These are phyloP conservation scores for Rotaria sp. DNA, from an alignment of 2,888 invertebrate species.

Conservation along the genomic window DNA sequence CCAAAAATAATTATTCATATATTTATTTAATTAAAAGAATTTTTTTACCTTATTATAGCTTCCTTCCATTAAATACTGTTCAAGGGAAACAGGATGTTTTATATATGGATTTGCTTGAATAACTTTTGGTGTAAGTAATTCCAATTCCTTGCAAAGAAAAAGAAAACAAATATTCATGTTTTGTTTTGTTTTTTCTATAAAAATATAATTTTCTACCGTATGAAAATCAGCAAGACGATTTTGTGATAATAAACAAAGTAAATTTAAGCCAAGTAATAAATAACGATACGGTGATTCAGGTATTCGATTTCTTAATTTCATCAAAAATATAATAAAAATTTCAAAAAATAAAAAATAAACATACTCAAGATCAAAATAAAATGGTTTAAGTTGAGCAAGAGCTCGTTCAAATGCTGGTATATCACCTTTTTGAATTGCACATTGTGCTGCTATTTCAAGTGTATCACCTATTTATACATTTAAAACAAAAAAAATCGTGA, in stretches of 20 bases:
- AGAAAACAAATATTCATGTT: not conserved
- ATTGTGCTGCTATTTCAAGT: slow-evolving; percentile 88
- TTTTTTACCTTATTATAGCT: slow-evolving; percentile 77
- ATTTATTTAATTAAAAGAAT: not conserved
- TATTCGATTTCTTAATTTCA: slow-evolving; percentile 64
- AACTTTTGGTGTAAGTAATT: slow-evolving; percentile 79
- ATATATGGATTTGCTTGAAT: slow-evolving; percentile 88
- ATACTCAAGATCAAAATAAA: slow-evolving; percentile 84
- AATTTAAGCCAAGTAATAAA: slow-evolving; percentile 83
- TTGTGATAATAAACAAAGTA: slow-evolving; percentile 83
- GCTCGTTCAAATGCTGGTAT: slow-evolving; percentile 91
- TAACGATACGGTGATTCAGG: slow-evolving; percentile 87
- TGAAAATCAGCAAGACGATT: slow-evolving; percentile 97
- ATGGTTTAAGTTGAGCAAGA: slow-evolving; percentile 92
- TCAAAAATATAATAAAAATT: not conserved
- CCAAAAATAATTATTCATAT: not conserved
- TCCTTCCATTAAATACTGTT: slow-evolving; percentile 98
- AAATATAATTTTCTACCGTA: slow-evolving; percentile 60
- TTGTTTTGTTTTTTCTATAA: not conserved
- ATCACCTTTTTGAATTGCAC: slow-evolving; percentile 83
- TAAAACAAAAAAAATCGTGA: not conserved
- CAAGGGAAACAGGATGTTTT: slow-evolving; percentile 82
- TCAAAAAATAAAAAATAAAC: not conserved
- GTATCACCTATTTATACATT: slow-evolving; percentile 64
- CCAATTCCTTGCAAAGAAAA: slow-evolving; percentile 76